Percentiles rank a stretch among this genome's conserved stretches.
Evolutionary conservation across 2,113 vertebrate genomes (phyloP).

Genomic region (Zingel zingel): DNA sequence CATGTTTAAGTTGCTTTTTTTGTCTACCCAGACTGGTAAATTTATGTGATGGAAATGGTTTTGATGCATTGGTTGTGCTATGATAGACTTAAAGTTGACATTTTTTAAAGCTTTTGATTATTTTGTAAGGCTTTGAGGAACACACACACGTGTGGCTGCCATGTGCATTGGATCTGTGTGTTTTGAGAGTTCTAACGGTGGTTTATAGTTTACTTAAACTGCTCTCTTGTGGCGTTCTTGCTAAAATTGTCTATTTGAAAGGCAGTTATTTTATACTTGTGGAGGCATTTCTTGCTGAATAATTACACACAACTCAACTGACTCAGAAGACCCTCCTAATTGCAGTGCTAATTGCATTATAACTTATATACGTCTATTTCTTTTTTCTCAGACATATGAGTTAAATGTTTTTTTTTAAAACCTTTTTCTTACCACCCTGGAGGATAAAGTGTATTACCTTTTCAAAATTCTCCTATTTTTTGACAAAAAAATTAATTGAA

Average conservation of each 20-base stretch:
- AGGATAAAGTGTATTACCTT: not conserved
- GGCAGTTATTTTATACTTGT: slow-evolving; percentile 2
- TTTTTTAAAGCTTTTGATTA: slow-evolving; percentile 35
- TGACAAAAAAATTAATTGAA: no score
- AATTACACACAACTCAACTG: slow-evolving; percentile 9
- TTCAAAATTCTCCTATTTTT: not conserved
- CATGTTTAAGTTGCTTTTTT: slow-evolving; percentile 37
- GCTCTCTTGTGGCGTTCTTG: slow-evolving; percentile 16
- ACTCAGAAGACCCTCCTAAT: slow-evolving; percentile 34
- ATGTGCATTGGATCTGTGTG: slow-evolving; percentile 5
- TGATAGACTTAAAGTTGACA: slow-evolving; percentile 29
- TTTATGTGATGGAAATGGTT: slow-evolving; percentile 38
- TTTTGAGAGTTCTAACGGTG: slow-evolving; percentile 32
- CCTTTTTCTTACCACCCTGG: not conserved
- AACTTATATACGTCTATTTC: slow-evolving; percentile 2
- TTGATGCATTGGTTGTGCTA: slow-evolving; percentile 15
- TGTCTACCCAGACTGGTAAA: slow-evolving; percentile 35
- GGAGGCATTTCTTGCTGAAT: slow-evolving; percentile 15
- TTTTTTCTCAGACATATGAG: not conserved
- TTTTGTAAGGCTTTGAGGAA: slow-evolving; percentile 7
- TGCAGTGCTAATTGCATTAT: slow-evolving; percentile 35
- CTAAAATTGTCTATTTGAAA: slow-evolving; percentile 11
- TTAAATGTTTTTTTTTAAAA: not conserved
- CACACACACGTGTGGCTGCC: slow-evolving; percentile 18
- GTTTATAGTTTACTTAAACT: slow-evolving; percentile 25